Conservation (phyloP, 2,797 vertebrate genomes). For the Coccyzus lansbergi region DNA sequence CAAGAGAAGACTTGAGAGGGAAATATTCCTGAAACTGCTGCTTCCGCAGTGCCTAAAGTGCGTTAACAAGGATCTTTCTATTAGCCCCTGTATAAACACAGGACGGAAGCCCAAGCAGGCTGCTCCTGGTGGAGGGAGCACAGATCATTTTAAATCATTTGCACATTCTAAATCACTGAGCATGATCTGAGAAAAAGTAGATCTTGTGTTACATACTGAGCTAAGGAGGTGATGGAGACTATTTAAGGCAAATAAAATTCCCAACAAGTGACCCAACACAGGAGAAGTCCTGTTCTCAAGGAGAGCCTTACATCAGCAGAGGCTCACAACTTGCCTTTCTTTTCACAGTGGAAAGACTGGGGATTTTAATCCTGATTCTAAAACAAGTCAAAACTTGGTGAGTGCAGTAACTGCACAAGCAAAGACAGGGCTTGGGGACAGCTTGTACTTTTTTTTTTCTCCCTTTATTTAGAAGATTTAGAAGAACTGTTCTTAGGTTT, state of each 20-base stretch:
- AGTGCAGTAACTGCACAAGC: not conserved
- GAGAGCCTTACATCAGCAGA: not conserved
- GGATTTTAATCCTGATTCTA: conserved; percentile 17
- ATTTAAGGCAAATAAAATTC: conserved; percentile 39
- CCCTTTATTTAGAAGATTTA: not conserved
- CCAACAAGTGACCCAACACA: not conserved
- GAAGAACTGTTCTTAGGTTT: not conserved
- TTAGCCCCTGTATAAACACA: not conserved
- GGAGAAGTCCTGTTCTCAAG: conserved; percentile 30
- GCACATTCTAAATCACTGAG: not conserved
- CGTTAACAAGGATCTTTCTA: conserved; percentile 37
- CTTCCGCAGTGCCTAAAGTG: fast-evolving
- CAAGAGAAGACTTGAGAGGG: not conserved
- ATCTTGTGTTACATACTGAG: not conserved
- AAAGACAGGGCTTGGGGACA: not conserved
- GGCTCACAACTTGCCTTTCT: not conserved
- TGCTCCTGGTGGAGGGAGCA: not conserved
- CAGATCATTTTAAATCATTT: not conserved
- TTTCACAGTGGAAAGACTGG: not conserved
- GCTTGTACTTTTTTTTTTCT: not conserved
- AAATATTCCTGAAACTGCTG: not conserved
- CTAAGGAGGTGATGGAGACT: not conserved
- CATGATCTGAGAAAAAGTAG: not conserved
- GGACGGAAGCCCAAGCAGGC: not conserved
- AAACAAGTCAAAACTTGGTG: conserved; percentile 19